Evolutionary conservation across 1,140 invertebrate species (phyloP).

Genomic region (Triops cancriformis): DNA sequence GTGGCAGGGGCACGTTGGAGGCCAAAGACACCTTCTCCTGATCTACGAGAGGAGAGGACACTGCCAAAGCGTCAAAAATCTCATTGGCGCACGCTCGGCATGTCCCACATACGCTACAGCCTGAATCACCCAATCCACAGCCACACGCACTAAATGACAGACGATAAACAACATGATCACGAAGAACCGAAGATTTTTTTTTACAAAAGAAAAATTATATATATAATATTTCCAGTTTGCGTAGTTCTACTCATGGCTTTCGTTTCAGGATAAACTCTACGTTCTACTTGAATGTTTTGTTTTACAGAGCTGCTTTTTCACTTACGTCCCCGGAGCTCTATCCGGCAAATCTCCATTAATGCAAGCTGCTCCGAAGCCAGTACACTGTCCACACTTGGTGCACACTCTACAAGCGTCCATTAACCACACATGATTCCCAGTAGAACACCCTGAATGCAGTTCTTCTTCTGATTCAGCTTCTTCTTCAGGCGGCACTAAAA

Average conservation of each 20-base stretch:
- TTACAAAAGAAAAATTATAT: background rate
- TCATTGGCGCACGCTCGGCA: slow-evolving; percentile 78
- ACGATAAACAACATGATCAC: slow-evolving; percentile 27
- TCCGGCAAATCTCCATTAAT: slow-evolving; percentile 66
- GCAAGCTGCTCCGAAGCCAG: slow-evolving; percentile 80
- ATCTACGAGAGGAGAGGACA: background rate
- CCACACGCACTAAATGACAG: slow-evolving; percentile 62
- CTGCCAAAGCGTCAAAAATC: slow-evolving; percentile 44
- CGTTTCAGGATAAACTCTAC: too few species aligned
- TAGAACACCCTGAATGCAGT: slow-evolving; percentile 41
- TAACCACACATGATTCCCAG: slow-evolving; percentile 67
- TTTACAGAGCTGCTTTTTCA: slow-evolving; percentile 32
- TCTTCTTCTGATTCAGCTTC: slow-evolving; percentile 45
- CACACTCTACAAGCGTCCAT: slow-evolving; percentile 81
- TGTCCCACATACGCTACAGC: slow-evolving; percentile 83
- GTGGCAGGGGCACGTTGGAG: background rate
- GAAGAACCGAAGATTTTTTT: background rate
- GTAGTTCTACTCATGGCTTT: too few species aligned
- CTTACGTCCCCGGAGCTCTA: slow-evolving; percentile 77
- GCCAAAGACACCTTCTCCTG: background rate
- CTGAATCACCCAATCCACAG: slow-evolving; percentile 89
- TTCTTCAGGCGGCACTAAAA: slow-evolving; percentile 36
- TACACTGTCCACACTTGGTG: slow-evolving; percentile 84
- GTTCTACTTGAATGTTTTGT: too few species aligned
- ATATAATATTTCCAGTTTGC: too few species aligned